Conservation (phyloP, 2,888 invertebrate species). For the Leucophora obtusa region DNA sequence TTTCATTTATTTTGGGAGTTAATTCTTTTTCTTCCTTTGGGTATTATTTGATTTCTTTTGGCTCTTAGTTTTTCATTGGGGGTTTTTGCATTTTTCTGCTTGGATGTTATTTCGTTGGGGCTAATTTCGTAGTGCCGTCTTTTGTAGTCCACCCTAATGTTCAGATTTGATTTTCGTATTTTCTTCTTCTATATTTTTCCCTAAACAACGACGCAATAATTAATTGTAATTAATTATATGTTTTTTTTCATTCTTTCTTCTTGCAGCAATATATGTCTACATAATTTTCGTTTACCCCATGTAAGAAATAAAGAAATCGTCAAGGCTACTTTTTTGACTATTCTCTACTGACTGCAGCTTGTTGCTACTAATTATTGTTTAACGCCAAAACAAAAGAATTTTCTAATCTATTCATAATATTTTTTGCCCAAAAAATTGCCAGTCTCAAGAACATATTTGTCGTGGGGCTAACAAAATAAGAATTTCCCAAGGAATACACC, state of each 20-base stretch:
- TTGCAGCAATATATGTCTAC: conserved; percentile 57
- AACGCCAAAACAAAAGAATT: conserved; percentile 50
- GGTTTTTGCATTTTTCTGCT: no score
- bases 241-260: conserved; percentile 33
- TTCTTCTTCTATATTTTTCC: not conserved
- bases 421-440: conserved; percentile 58
- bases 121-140: no score
- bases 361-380: conserved; percentile 45
- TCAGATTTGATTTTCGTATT: not conserved
- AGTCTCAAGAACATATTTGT: conserved; percentile 41
- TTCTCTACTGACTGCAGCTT: conserved; percentile 22
- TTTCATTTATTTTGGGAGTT: no score
- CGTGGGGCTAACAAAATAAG: conserved; percentile 19
- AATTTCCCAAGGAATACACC: not conserved
- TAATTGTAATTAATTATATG: conserved; percentile 63
- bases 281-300: conserved; percentile 37
- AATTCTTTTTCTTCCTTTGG: no score
- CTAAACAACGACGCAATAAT: conserved; percentile 44
- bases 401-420: conserved; percentile 32
- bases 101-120: no score
- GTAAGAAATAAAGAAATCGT: conserved; percentile 37
- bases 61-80: no score
- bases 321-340: conserved; percentile 49
- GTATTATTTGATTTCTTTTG: no score
- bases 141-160: no score